phyloP scores from a whole-genome alignment of 2,888 invertebrate species.

The Nomada hirtipes region DNA sequence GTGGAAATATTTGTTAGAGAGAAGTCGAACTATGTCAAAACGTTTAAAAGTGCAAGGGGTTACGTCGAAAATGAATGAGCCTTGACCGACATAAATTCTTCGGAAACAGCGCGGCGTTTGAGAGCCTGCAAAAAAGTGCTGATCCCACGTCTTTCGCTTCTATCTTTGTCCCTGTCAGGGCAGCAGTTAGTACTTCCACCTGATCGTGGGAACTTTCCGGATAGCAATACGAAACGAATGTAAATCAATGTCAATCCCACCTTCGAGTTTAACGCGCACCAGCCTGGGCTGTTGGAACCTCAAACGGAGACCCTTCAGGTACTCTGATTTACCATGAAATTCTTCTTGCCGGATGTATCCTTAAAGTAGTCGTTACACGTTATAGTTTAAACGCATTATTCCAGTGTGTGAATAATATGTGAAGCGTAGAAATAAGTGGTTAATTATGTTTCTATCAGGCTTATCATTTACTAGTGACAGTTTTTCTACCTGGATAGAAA shows the following conservation, averaged over 20 bases:
- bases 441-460: too few relatives aligned
- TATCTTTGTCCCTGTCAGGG: conserved; percentile 38
- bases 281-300: conserved; percentile 2
- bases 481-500: too few relatives aligned
- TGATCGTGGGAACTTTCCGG: conserved; percentile 40
- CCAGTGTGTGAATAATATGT: too few relatives aligned
- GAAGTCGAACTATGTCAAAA: background rate
- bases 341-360: background rate
- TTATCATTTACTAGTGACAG: too few relatives aligned
- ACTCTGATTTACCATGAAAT: background rate
- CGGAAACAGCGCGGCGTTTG: conserved; percentile 36
- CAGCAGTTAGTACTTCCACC: conserved; percentile 34
- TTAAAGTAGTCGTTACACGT: too few relatives aligned
- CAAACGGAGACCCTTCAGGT: conserved; percentile 13
- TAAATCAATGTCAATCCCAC: conserved; percentile 54
- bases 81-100: conserved; percentile 60
- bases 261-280: conserved; percentile 15
- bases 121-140: conserved; percentile 60
- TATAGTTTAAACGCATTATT: too few relatives aligned
- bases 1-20: background rate
- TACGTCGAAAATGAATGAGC: conserved; percentile 55
- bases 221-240: conserved; percentile 48
- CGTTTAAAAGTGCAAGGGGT: conserved; percentile 17
- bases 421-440: too few relatives aligned
- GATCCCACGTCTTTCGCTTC: conserved; percentile 55